These are phyloP conservation scores for Himalopsyche japonica DNA, from an alignment of 2,888 invertebrate species.

Conservation along the genomic window DNA sequence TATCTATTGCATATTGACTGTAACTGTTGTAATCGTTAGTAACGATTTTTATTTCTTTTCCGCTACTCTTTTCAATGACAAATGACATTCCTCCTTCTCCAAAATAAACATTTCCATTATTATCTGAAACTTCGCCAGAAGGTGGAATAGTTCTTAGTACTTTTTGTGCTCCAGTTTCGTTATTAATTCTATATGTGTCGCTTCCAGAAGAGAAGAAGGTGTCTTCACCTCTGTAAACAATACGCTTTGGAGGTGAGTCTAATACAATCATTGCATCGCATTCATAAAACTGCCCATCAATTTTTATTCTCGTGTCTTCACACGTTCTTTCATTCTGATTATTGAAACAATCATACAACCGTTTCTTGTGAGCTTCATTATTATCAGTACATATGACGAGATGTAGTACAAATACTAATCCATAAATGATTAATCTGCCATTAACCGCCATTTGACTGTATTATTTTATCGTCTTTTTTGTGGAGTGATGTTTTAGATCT, in stretches of 20 bases:
- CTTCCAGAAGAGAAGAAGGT: background rate
- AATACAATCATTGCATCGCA: background rate
- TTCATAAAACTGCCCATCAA: background rate
- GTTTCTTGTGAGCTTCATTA: background rate
- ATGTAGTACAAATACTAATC: background rate
- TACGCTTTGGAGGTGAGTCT: background rate
- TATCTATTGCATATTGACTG: background rate
- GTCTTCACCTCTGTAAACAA: background rate
- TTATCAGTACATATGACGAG: background rate
- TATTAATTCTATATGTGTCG: background rate
- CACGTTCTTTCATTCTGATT: background rate
- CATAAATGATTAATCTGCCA: background rate
- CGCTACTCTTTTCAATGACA: background rate
- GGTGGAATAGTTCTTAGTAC: background rate
- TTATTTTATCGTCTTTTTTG: too few relatives aligned
- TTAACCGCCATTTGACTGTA: background rate
- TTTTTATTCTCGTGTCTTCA: background rate
- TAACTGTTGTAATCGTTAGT: background rate
- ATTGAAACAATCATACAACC: background rate
- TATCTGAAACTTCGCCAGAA: background rate
- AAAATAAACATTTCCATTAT: background rate
- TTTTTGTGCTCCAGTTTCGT: background rate
- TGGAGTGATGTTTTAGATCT: too few relatives aligned
- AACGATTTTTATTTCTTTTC: background rate
- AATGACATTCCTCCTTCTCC: background rate